Evolutionary conservation across 1,140 invertebrate species (phyloP).

Genomic region (Tetragnatha versicolor): DNA sequence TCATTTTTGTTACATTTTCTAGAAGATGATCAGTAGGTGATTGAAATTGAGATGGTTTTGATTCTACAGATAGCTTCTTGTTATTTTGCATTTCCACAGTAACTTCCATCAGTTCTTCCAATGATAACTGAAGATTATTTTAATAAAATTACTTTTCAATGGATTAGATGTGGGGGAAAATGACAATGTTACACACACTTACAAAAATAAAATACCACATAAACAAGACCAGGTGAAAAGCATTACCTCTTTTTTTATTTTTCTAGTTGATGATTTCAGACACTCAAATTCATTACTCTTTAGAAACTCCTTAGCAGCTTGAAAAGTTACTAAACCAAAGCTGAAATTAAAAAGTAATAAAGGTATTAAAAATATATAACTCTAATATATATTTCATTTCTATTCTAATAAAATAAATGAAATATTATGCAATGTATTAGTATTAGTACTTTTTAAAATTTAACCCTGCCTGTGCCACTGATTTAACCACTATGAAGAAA

Average conservation of each 20-base stretch:
- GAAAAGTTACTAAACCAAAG: conserved; percentile 56
- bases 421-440: too few species aligned
- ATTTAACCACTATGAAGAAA: too few species aligned
- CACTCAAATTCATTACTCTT: conserved; percentile 45
- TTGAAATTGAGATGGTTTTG: conserved; percentile 9
- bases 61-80: conserved; percentile 15
- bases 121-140: conserved; percentile 54
- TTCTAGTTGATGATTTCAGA: conserved; percentile 46
- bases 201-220: conserved; percentile 4
- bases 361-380: too few species aligned
- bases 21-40: conserved; percentile 52
- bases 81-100: conserved; percentile 49
- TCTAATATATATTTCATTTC: too few species aligned
- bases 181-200: too few species aligned
- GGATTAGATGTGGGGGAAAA: too few species aligned
- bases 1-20: conserved; percentile 57
- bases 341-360: conserved; percentile 29
- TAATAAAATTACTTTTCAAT: too few species aligned
- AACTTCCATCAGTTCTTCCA: conserved; percentile 57
- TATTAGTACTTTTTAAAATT: too few species aligned
- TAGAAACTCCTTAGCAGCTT: conserved; percentile 56
- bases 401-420: too few species aligned
- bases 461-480: too few species aligned
- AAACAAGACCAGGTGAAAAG: neutral
- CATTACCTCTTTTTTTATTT: conserved; percentile 56